Percentiles rank a stretch among this genome's conserved stretches.
phyloP scores from a whole-genome alignment of 2,888 invertebrate species.

The Phorcus lineatus region DNA sequence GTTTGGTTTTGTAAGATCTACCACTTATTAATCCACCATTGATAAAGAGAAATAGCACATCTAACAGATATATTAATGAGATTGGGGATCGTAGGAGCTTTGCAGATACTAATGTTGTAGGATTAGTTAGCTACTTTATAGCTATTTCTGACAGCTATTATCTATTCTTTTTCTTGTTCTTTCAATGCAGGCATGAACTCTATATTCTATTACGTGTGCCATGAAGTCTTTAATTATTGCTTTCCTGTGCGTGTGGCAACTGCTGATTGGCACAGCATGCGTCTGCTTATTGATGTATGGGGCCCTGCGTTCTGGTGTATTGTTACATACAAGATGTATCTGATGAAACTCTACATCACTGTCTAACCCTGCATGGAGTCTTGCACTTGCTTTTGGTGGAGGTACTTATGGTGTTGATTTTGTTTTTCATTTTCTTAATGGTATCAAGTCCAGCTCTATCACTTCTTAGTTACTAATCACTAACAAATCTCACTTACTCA shows the following conservation, averaged over 20 bases:
- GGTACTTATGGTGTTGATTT: constrained; percentile 1
- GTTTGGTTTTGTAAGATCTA: too few relatives aligned
- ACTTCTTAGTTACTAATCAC: too few relatives aligned
- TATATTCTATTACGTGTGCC: constrained; percentile 90
- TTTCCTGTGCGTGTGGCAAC: constrained; percentile 80
- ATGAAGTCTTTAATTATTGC: constrained; percentile 83
- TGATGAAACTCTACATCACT: constrained; percentile 83
- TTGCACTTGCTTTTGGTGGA: background rate
- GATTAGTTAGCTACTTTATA: background rate
- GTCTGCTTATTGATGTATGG: constrained; percentile 84
- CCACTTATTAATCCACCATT: too few relatives aligned
- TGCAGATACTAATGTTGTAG: background rate
- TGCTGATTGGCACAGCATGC: constrained; percentile 78
- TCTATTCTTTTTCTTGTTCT: background rate
- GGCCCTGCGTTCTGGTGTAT: constrained; percentile 85
- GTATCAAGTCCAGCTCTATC: too few relatives aligned
- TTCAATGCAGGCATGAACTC: constrained; percentile 87
- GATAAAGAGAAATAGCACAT: too few relatives aligned
- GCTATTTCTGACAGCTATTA: background rate
- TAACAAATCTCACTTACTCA: too few relatives aligned
- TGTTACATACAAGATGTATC: constrained; percentile 86
- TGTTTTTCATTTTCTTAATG: too few relatives aligned
- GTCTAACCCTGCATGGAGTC: constrained; percentile 76
- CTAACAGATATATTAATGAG: too few relatives aligned
- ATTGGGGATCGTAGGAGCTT: too few relatives aligned